Conservation (phyloP, 2,113 vertebrate genomes). For the Phyllostomus hastatus region DNA sequence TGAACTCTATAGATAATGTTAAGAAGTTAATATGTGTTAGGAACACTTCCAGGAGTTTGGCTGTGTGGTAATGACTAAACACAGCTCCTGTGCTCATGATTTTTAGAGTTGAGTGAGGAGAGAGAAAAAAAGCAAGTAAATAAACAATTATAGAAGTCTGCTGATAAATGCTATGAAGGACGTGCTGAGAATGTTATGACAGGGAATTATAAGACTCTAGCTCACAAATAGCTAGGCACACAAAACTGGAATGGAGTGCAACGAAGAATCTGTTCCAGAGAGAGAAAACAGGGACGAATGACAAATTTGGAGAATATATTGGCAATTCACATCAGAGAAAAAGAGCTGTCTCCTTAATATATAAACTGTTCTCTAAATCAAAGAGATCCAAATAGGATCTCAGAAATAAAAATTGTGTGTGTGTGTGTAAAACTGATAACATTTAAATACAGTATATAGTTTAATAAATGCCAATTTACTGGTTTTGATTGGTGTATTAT, state of each 20-base stretch:
- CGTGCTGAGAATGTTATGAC: background rate
- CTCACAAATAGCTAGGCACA: background rate
- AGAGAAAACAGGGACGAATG: background rate
- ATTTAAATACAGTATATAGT: background rate
- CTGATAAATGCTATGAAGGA: background rate
- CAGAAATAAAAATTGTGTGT: too few relatives aligned
- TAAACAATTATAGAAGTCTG: background rate
- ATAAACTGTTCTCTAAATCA: background rate
- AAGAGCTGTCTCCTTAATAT: background rate
- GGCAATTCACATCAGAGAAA: background rate
- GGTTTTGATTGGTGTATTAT: background rate
- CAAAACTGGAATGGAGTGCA: background rate
- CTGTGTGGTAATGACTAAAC: background rate
- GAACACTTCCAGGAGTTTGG: background rate
- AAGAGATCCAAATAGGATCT: background rate
- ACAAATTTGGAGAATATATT: background rate
- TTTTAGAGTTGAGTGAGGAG: background rate
- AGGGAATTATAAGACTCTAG: background rate
- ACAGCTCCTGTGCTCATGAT: fast-evolving
- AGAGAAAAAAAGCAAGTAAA: background rate
- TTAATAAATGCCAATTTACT: background rate
- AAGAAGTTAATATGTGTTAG: background rate
- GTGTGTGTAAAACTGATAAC: background rate
- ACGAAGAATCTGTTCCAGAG: background rate
- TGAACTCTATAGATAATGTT: background rate